phyloP scores from a whole-genome alignment of 2,113 vertebrate genomes.

The Fregata magnificens region DNA sequence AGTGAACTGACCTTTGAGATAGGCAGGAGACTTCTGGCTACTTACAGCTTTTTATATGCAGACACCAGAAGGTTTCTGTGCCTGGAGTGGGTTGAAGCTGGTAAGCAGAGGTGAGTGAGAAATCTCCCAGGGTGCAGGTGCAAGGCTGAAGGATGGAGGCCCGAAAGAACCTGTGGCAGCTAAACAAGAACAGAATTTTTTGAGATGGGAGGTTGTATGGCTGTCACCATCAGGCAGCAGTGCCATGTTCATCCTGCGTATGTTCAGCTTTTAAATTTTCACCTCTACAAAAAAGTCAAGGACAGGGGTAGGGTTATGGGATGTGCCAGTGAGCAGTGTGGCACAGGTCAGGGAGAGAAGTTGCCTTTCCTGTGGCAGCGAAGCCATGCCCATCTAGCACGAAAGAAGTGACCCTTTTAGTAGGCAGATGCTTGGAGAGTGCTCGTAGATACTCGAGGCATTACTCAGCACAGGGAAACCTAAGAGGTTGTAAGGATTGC shows the following conservation, averaged over 20 bases:
- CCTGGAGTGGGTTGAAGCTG: background rate
- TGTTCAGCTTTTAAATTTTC: background rate
- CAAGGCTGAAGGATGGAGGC: background rate
- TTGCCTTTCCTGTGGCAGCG: background rate
- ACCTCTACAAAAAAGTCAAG: background rate
- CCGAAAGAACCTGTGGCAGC: background rate
- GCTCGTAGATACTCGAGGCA: background rate
- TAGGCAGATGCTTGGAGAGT: background rate
- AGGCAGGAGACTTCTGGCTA: background rate
- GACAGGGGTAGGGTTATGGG: background rate
- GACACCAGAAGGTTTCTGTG: background rate
- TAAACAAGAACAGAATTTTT: background rate
- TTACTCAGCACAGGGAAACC: conserved; percentile 26
- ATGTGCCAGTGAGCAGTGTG: background rate
- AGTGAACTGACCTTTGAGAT: background rate
- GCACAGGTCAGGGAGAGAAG: background rate
- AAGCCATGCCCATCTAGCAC: background rate
- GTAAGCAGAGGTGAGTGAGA: background rate
- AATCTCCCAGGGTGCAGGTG: background rate
- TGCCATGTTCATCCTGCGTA: background rate
- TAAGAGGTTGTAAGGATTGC: background rate
- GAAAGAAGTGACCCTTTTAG: background rate
- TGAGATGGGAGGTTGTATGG: background rate
- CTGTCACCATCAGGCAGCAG: background rate
- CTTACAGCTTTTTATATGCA: background rate